Percentiles rank a stretch among this genome's conserved stretches.
Conservation (phyloP, 2,113 vertebrate genomes). For the Hyperoodon ampullatus region DNA sequence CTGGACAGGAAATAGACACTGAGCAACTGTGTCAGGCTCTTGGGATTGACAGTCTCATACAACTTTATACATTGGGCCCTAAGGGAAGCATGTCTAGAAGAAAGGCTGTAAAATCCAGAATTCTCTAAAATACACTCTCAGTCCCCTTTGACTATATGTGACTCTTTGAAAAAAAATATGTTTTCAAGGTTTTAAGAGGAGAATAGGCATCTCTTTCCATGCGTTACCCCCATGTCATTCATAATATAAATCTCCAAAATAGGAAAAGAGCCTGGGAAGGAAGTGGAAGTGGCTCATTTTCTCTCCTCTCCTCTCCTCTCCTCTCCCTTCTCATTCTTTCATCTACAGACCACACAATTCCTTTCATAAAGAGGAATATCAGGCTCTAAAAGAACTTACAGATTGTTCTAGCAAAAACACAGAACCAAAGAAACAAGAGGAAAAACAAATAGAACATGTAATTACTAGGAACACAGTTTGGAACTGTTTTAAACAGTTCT, state of each 20-base stretch:
- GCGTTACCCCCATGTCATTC: background rate
- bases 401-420: constrained; percentile 41
- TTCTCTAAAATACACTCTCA: background rate
- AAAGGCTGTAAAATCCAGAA: background rate
- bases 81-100: background rate
- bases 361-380: background rate
- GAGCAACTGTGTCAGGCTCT: background rate
- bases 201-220: background rate
- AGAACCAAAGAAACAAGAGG: background rate
- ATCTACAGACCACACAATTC: background rate
- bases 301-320: background rate
- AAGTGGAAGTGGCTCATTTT: constrained; percentile 4
- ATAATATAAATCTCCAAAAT: background rate
- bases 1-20: background rate
- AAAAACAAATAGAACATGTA: background rate
- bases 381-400: constrained; percentile 5
- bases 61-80: background rate
- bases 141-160: background rate
- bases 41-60: background rate
- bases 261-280: background rate
- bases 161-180: background rate
- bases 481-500: constrained; percentile 12
- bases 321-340: background rate
- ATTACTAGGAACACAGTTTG: constrained; percentile 21
- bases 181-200: background rate